These are phyloP conservation scores for Pristis pectinata DNA, from an alignment of 2,797 vertebrate species.

Conservation along the genomic window DNA sequence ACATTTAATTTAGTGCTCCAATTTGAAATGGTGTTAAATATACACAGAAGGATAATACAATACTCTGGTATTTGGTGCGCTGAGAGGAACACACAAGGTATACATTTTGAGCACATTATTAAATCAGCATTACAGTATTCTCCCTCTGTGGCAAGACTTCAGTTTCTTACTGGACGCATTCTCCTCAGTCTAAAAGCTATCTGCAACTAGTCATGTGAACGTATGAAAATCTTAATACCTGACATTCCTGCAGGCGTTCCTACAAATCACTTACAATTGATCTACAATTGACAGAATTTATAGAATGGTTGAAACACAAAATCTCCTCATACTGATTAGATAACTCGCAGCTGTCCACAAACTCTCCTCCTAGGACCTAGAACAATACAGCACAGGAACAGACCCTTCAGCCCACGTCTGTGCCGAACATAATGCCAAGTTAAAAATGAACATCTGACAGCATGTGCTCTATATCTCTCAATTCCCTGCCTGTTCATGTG, in stretches of 20 bases:
- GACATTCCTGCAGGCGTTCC: background rate
- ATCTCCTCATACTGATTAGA: background rate
- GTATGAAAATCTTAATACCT: background rate
- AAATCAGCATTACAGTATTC: background rate
- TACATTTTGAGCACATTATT: background rate
- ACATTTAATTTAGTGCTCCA: background rate
- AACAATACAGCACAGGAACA: no score
- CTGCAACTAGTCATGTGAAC: background rate
- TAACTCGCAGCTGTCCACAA: background rate
- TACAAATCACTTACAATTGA: background rate
- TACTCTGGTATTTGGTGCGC: background rate
- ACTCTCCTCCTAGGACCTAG: no score
- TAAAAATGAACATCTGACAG: no score
- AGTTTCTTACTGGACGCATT: background rate
- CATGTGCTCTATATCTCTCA: no score
- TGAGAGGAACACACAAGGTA: background rate
- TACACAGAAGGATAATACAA: background rate
- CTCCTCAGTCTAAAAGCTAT: background rate
- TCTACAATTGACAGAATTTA: background rate
- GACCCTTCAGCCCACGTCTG: no score
- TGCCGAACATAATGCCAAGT: no score
- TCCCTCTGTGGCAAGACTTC: background rate
- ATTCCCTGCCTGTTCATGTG: no score
- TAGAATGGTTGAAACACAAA: background rate
- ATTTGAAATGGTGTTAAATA: background rate